Conservation (phyloP, 2,797 vertebrate species). For the Scleropages formosus region DNA sequence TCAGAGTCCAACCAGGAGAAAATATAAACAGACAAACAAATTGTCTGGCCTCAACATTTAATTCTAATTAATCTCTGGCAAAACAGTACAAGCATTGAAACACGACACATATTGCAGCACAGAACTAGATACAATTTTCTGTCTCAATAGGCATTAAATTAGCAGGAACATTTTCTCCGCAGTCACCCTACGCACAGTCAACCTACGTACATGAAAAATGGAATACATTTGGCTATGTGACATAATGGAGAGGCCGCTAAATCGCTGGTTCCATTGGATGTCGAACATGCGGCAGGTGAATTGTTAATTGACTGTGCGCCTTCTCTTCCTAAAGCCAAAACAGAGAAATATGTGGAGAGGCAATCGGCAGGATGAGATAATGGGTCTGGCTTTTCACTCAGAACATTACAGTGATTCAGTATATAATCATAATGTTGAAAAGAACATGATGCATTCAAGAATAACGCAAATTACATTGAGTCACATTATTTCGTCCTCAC, state of each 20-base stretch:
- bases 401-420: neutral
- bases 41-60: constrained; percentile 56
- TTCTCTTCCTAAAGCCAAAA: constrained; percentile 36
- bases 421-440: neutral
- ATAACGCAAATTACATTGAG: too few species aligned
- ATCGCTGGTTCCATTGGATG: constrained; percentile 42
- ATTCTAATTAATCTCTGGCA: constrained; percentile 69
- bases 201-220: constrained; percentile 60
- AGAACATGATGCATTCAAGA: too few species aligned
- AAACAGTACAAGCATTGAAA: constrained; percentile 59
- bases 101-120: constrained; percentile 51
- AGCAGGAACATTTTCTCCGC: constrained; percentile 64
- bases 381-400: neutral
- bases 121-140: constrained; percentile 69
- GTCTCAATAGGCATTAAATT: constrained; percentile 73
- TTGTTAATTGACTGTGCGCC: constrained; percentile 9
- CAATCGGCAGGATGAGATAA: neutral
- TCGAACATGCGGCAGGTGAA: constrained; percentile 30
- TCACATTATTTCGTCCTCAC: too few species aligned
- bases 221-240: constrained; percentile 58
- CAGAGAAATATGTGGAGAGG: neutral
- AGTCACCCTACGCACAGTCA: constrained; percentile 54
- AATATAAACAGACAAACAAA: constrained; percentile 57
- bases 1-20: constrained; percentile 61
- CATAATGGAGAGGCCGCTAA: constrained; percentile 61